Evolutionary conservation across 2,888 invertebrate genomes (phyloP), one percentile per base, ranked within the genome.

Genomic region (Taenaris catops): DNA sequence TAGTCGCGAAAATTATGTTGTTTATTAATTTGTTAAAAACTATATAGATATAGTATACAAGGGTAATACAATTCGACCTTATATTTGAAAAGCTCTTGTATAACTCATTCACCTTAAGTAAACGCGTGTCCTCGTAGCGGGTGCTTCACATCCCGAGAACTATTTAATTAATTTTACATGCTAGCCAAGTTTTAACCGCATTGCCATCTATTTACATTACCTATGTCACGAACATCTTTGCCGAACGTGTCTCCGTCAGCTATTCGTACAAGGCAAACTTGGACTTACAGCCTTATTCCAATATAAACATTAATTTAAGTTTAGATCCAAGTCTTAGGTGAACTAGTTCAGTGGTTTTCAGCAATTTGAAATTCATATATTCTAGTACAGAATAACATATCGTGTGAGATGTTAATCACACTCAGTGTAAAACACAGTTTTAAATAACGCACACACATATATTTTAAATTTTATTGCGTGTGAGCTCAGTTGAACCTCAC

Each of bases 141-240:
- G 60, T 52, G 63, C 7, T 3, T 7, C 68, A 72, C 68, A 68
- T 69, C 62, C 55, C 50, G 39, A 59, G 64, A 72, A 72, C 70
- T 78, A 71, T 78, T 75, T 70, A 73, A 76, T 73, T 70, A 75
- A 79, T 76, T 78, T 75, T 71, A 76, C 70, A 75, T 71, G 72
- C 68, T 67, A 66, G 63, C 60, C 63, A 72, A 75, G 74, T 78
- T 79, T 75, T 69, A 76, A 74, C 71, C 68, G 60, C 61, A 56
- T 62, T 64, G 62, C 64, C 68, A 63, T 71, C 55, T 73, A 68
- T 71, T 75, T 75, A 70, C 60, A 52, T 69, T 72, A 62, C 58
- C 55, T 53, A 57, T 58, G 61, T 58, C 49, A 49, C 35, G 51
- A 43, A 53, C 10, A 20, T 9, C 28, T 35, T 55, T 40, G 49